Evolutionary conservation across 2,113 vertebrate genomes (phyloP).

Genomic region (Misgurnus anguillicaudatus): DNA sequence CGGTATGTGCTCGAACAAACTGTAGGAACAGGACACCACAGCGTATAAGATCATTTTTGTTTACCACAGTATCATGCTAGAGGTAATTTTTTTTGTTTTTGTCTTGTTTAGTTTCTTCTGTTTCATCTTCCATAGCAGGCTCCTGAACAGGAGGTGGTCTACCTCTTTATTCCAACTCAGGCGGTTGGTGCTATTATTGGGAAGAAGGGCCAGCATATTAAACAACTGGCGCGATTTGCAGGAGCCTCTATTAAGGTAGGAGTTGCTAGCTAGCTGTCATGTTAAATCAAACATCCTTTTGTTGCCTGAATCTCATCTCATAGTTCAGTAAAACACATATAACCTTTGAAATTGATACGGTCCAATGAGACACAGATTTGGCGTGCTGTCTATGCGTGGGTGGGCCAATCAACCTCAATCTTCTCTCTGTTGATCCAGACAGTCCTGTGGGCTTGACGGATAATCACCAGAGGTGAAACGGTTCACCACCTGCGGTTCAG

Average conservation of each 20-base stretch:
- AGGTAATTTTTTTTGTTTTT: background rate
- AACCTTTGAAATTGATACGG: background rate
- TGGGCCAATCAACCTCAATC: conserved; percentile 5
- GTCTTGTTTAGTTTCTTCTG: conserved; percentile 11
- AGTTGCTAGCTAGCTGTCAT: conserved; percentile 20
- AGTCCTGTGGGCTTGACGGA: background rate
- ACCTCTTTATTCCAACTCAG: conserved; percentile 94
- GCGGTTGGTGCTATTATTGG: conserved; percentile 94
- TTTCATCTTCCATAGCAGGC: conserved; percentile 66
- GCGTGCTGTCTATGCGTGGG: background rate
- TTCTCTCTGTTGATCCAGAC: background rate
- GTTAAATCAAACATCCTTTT: background rate
- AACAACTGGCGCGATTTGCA: conserved; percentile 90
- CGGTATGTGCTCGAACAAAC: too few relatives aligned
- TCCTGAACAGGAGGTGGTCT: conserved; percentile 91
- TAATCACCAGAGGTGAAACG: conserved; percentile 3
- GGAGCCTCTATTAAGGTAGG: conserved; percentile 95
- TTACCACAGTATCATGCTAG: too few relatives aligned
- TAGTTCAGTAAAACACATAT: background rate
- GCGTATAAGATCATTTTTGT: too few relatives aligned
- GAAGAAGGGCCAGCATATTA: conserved; percentile 95
- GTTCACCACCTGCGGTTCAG: background rate
- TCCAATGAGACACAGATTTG: background rate
- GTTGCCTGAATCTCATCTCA: background rate
- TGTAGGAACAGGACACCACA: too few relatives aligned